phyloP scores from a whole-genome alignment of 2,797 vertebrate species.

The Aotus griseimembra region DNA sequence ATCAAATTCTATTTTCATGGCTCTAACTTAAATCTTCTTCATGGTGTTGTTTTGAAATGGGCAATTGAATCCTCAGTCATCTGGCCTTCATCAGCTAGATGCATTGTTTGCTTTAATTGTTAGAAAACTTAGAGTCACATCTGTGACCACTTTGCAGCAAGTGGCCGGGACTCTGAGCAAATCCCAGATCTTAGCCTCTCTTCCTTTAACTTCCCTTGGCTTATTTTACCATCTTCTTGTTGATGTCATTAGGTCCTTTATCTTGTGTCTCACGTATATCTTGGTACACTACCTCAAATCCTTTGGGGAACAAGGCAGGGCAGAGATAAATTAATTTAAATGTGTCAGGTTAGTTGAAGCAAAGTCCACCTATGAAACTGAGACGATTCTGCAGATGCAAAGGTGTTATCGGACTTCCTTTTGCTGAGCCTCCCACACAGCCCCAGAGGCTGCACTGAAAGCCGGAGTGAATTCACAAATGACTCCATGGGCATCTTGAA shows the following conservation, averaged over 20 bases:
- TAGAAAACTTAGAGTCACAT: neutral
- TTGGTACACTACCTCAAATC: neutral
- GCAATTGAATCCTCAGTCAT: fast-evolving
- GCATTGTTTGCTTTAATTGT: neutral
- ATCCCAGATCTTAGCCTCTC: neutral
- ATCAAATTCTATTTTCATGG: neutral
- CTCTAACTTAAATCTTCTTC: neutral
- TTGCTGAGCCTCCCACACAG: neutral
- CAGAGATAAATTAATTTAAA: conserved; percentile 29
- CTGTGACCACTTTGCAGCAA: neutral
- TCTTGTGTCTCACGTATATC: neutral
- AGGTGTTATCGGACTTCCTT: neutral
- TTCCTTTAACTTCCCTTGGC: neutral
- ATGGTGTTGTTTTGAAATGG: neutral
- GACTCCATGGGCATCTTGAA: neutral
- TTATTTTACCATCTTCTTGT: neutral
- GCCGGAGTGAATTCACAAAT: neutral
- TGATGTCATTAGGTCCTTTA: neutral
- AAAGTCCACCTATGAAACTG: neutral
- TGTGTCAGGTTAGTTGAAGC: neutral
- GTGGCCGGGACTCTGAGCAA: neutral
- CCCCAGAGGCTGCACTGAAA: too few species aligned
- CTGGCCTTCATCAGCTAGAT: fast-evolving
- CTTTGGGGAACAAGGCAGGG: conserved; percentile 43
- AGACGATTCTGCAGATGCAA: fast-evolving